These are phyloP conservation scores for Hemicordylus capensis DNA, from an alignment of 2,113 vertebrate genomes.

Conservation along the genomic window DNA sequence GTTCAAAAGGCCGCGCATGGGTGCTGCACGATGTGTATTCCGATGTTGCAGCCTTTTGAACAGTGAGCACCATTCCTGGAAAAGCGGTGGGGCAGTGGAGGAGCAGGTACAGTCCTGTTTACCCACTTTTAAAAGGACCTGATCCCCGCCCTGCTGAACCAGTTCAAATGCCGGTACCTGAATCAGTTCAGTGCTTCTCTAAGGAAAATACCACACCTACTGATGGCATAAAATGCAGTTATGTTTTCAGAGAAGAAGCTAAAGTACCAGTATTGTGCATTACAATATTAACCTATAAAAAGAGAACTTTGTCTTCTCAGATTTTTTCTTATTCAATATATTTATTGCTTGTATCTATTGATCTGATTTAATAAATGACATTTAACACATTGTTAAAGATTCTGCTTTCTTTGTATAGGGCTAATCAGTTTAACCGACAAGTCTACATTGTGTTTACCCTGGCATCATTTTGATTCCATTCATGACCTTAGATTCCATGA, in stretches of 20 bases:
- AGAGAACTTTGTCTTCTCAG: not conserved
- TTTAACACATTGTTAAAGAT: slow-evolving; percentile 24
- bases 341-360: slow-evolving; percentile 26
- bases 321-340: not conserved
- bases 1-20: too few relatives aligned
- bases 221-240: slow-evolving; percentile 24
- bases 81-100: too few relatives aligned
- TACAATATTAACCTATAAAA: slow-evolving; percentile 36
- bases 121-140: too few relatives aligned
- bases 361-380: slow-evolving; percentile 30
- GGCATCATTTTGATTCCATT: slow-evolving; percentile 32
- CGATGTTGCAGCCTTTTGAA: too few relatives aligned
- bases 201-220: slow-evolving; percentile 42
- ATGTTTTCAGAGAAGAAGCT: slow-evolving; percentile 23
- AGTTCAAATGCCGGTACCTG: too few relatives aligned
- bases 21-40: too few relatives aligned
- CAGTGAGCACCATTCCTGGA: too few relatives aligned
- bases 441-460: slow-evolving; percentile 9
- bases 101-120: too few relatives aligned
- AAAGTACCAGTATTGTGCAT: slow-evolving; percentile 16
- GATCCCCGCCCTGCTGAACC: too few relatives aligned
- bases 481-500: slow-evolving; percentile 2
- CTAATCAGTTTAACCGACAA: slow-evolving; percentile 21
- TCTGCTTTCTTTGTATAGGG: slow-evolving; percentile 6
- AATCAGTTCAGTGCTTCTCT: too few relatives aligned